A percentile compares a stretch with the other conserved stretches of the same genome.
These are phyloP conservation scores for Steatornis caripensis DNA, from an alignment of 2,113 vertebrate genomes.

Conservation along the genomic window DNA sequence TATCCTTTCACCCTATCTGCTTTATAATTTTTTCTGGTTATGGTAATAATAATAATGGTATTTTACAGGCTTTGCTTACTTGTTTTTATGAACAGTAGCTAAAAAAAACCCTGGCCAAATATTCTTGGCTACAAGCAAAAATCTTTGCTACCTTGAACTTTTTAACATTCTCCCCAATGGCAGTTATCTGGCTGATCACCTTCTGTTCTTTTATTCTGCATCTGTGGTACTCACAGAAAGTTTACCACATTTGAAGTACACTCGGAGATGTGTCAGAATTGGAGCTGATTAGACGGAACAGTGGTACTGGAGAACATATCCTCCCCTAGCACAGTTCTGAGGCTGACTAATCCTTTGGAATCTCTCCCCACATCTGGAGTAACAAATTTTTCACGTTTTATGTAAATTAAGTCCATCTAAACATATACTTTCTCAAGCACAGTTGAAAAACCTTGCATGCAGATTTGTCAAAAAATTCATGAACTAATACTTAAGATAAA, in stretches of 20 bases:
- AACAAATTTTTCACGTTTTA: not conserved
- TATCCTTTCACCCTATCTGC: not conserved
- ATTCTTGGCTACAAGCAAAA: not conserved
- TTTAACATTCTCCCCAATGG: not conserved
- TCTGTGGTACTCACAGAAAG: conserved; percentile 3
- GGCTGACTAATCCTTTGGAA: conserved; percentile 41
- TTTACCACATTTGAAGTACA: conserved; percentile 36
- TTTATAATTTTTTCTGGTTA: not conserved
- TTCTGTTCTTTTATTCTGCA: conserved; percentile 37
- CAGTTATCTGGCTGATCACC: conserved; percentile 33
- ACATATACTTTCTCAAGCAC: not conserved
- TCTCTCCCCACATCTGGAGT: conserved; percentile 13
- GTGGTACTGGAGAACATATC: conserved; percentile 22
- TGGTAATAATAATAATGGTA: not conserved
- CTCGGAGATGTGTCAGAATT: conserved; percentile 52
- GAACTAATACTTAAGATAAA: not conserved
- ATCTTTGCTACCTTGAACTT: not conserved
- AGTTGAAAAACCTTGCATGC: not conserved
- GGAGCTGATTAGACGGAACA: conserved; percentile 56
- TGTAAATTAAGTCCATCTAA: conserved; percentile 6
- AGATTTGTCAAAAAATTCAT: not conserved
- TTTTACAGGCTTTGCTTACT: not conserved
- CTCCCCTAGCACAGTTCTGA: not conserved
- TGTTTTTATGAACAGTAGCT: not conserved
- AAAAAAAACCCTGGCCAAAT: not conserved